These are phyloP conservation scores for Spatulosminthurus flaviceps DNA, from an alignment of 2,888 invertebrate genomes.

Conservation along the genomic window DNA sequence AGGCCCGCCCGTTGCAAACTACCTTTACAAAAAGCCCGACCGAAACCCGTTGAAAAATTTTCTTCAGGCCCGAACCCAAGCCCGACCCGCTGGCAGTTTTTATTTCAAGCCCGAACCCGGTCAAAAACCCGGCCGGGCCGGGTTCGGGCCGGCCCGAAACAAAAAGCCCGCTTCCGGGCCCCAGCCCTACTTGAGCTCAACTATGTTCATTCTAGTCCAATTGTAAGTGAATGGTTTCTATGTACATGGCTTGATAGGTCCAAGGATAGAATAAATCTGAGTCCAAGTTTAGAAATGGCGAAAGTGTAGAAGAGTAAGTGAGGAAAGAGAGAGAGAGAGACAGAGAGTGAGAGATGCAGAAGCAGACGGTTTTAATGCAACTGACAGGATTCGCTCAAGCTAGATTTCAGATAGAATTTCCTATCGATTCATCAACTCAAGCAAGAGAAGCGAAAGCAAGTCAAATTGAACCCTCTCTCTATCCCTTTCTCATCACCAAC, in stretches of 20 bases:
- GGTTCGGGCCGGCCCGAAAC: too few relatives aligned
- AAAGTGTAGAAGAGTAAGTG: neutral
- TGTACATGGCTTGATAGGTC: neutral
- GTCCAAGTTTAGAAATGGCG: neutral
- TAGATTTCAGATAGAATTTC: conserved; percentile 46
- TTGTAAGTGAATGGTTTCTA: neutral
- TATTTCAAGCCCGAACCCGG: too few relatives aligned
- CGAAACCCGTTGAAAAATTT: too few relatives aligned
- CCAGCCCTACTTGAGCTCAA: conserved; percentile 15
- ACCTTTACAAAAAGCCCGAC: too few relatives aligned
- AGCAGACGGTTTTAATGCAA: conserved; percentile 44
- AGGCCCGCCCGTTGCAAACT: too few relatives aligned
- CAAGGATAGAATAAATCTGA: neutral
- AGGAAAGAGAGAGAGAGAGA: conserved; percentile 3
- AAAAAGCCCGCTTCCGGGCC: too few relatives aligned
- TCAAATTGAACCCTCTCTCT: conserved; percentile 46
- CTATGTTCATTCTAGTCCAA: conserved; percentile 12
- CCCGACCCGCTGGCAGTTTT: too few relatives aligned
- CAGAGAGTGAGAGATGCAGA: neutral
- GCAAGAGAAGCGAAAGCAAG: conserved; percentile 45
- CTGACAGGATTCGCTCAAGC: conserved; percentile 48
- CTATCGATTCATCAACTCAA: conserved; percentile 47
- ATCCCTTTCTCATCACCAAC: conserved; percentile 42
- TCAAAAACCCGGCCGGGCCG: too few relatives aligned
- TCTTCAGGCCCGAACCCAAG: too few relatives aligned